Base-by-base conservation (phyloP, 1,140 invertebrate genomes). In the Drosophila kanapiae region DNA sequence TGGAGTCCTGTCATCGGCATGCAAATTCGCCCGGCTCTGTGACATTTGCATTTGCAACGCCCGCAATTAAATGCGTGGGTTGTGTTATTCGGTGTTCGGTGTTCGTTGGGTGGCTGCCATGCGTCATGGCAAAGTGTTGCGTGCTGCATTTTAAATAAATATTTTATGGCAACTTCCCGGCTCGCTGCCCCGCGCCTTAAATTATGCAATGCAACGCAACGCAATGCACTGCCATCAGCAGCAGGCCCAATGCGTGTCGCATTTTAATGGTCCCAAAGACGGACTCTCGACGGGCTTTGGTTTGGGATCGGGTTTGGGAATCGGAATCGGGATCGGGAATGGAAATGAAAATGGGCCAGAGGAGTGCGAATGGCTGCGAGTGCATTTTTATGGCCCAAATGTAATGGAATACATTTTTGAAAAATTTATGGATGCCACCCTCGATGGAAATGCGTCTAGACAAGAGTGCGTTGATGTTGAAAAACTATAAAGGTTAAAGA, bases 61-160 rank as follows among this genome's bases (percentile, higher is more conserved):
- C 63, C 74, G 75, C 75, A 77, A 78, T 78, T 78, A 78, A 72
- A 79, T 79, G 83, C 64, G 79, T 71, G 59, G 75, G 57, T 38
- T 35, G 57, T 42, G 18, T 10, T 23, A 27, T 23, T 37, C 14
- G 14, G 40, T 23, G 29, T 27, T 35, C 13, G 16, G 33, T 35
- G 49, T 35, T 31, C 48, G 27, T 59, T 48, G 49, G 56, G 75
- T 63, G 48, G 49, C 35, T 53, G 54, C 78, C 45, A 80, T 84
- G 74, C 67, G 81, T 90, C 85, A 88, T 85, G 49, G 62, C 63
- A 85, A 82, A 88, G 85, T 88, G 86, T 90, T 88, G 85, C 85
- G 82, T 88, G 85, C 74, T 90, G 85, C 85, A 88, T 88, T 90
- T 88, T 76, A 88, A 88, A 88, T 88, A 75, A 88, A 88, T 88